phyloP scores from a whole-genome alignment of 2,113 vertebrate species.

The Psittacula cyanocephala region DNA sequence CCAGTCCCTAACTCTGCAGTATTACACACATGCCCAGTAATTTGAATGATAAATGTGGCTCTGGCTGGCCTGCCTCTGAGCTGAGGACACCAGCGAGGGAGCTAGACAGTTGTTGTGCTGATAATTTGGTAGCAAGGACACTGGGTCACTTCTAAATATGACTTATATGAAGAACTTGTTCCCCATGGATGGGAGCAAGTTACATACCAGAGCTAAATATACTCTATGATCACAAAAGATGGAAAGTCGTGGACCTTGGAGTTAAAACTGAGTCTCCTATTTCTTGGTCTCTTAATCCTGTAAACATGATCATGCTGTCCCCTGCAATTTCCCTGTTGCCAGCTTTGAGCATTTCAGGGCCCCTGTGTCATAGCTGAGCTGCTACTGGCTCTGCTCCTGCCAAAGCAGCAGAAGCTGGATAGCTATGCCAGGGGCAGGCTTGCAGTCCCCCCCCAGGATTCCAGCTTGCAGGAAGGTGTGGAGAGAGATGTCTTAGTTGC shows the following conservation, averaged over 20 bases:
- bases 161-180: conserved; percentile 46
- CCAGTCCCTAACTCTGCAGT: neutral
- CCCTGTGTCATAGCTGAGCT: neutral
- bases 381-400: neutral
- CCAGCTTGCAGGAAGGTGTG: neutral
- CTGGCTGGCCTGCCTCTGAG: neutral
- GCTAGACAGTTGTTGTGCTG: conserved; percentile 52
- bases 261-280: conserved; percentile 23
- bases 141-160: conserved; percentile 57
- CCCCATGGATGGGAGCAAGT: conserved; percentile 32
- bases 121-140: conserved; percentile 67
- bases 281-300: neutral
- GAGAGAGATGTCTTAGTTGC: neutral
- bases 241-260: neutral
- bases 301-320: neutral
- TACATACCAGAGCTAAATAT: conserved; percentile 62
- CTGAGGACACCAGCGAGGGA: conserved; percentile 10
- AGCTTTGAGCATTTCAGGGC: neutral
- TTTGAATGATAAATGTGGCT: neutral
- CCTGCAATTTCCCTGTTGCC: neutral
- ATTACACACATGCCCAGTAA: conserved; percentile 15
- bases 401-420: neutral
- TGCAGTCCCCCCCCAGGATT: rapidly evolving
- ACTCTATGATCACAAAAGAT: conserved; percentile 55
- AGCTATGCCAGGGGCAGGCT: neutral